These are phyloP conservation scores for Dolichomitus sp. DNA, from an alignment of 2,888 invertebrate genomes.

Conservation along the genomic window DNA sequence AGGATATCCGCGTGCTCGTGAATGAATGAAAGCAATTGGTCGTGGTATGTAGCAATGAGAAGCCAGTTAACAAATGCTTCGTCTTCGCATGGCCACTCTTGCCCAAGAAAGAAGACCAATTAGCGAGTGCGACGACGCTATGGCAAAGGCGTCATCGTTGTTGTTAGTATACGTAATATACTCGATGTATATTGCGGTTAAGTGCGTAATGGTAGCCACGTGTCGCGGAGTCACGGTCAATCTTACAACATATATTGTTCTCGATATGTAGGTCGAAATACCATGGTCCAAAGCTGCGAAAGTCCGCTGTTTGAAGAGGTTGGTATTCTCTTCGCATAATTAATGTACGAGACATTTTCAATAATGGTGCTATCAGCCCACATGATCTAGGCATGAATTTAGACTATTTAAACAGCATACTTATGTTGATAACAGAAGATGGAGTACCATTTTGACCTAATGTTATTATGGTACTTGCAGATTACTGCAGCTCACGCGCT, in stretches of 20 bases:
- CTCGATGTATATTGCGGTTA: constrained; percentile 74
- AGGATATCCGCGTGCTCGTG: constrained; percentile 53
- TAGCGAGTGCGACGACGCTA: constrained; percentile 30
- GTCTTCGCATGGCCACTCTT: constrained; percentile 48
- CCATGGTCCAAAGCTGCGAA: background rate
- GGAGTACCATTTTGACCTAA: too few species aligned
- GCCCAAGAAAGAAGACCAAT: constrained; percentile 67
- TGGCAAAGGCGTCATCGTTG: constrained; percentile 16
- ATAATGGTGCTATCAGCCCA: background rate
- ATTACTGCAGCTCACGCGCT: too few species aligned
- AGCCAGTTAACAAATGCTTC: constrained; percentile 44
- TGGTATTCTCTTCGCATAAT: background rate
- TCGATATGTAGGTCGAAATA: constrained; percentile 66
- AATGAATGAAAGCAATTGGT: constrained; percentile 62
- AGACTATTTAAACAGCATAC: too few species aligned
- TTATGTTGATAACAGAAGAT: too few species aligned
- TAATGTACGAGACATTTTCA: background rate
- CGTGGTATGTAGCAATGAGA: constrained; percentile 41
- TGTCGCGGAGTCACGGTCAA: constrained; percentile 78
- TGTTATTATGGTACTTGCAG: too few species aligned
- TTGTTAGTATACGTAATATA: constrained; percentile 22
- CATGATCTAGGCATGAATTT: background rate
- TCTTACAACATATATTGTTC: constrained; percentile 67
- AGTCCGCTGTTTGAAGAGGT: background rate
- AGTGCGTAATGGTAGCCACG: constrained; percentile 76